Base-by-base conservation (phyloP, 1,140 invertebrate species). In the Diachasmimorpha longicaudata region DNA sequence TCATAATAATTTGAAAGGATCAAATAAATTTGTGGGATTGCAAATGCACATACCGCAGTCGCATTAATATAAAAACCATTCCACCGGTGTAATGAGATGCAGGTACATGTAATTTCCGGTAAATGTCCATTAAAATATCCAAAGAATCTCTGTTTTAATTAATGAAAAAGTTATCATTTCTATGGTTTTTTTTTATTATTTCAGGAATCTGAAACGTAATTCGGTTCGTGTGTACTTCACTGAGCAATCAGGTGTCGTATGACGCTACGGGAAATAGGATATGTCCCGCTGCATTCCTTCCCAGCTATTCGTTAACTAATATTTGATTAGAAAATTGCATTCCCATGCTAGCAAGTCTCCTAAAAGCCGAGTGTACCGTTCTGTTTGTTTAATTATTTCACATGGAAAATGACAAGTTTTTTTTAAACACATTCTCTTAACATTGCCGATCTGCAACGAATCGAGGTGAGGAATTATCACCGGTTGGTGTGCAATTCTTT, bases 401-500 rank as follows among this genome's bases (percentile, higher is more conserved):
- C 39, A 42, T 42, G 39, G 4, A 42, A 42, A 42, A 10, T 42
- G 39, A 42, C 39, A 42, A 42, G 9, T 10, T 42, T 42, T 42
- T 42, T 42, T 42, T 13, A 42, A 42, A 42, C 39, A 6, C 39
- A 42, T 42, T 42, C 39, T 42, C 9, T 42, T 10, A 13, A 9
- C 4, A 42, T 42, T 42, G 39, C 39, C 11, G 39, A 10, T 42
- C 39, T 42, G 19, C n/a, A 55, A 16, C 48, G 48, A n/a, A 55
- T 4, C 48, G n/a, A 16, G 19, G 19, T 19, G 19, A 72, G 36
- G 31, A 48, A 46, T 44, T 52, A 72, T 42, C 73, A 66, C 73
- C 66, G 69, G 73, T 66, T 25, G 25, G 48, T 66, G 68, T 70
- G 69, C 66, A 70, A 74, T 74, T 55, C 67, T 69, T 69, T 11